Conservation (phyloP, 1,140 invertebrate species). For the Drosophila guanche region DNA sequence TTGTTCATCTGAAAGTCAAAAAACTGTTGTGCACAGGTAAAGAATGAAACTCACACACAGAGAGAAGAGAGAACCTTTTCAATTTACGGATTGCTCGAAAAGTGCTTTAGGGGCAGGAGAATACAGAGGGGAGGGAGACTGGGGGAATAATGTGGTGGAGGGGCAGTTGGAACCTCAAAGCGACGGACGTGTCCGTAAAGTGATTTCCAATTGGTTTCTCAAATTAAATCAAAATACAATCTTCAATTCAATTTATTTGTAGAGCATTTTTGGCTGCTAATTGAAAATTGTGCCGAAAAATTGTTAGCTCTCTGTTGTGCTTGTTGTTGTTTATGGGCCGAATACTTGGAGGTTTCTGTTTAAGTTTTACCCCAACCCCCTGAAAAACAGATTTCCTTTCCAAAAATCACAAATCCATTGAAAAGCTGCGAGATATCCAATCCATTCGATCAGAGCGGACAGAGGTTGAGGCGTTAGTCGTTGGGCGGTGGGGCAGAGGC, state of each 20-base stretch:
- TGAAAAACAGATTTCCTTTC: conserved; percentile 30
- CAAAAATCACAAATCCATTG: conserved; percentile 45
- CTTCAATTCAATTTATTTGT: conserved; percentile 69
- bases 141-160: not conserved
- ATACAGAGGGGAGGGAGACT: not conserved
- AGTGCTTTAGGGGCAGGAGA: conserved; percentile 5
- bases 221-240: conserved; percentile 76
- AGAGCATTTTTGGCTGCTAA: conserved; percentile 59
- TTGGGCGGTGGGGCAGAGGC: conserved; percentile 1
- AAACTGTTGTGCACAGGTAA: conserved; percentile 61
- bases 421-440: conserved; percentile 64
- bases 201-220: conserved; percentile 35
- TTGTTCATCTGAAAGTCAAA: conserved; percentile 66
- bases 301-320: conserved; percentile 25
- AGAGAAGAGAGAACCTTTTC: conserved; percentile 21
- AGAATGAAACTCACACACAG: not conserved
- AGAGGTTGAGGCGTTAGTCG: not conserved
- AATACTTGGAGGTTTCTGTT: conserved; percentile 44
- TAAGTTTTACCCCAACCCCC: conserved; percentile 17
- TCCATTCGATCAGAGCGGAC: conserved; percentile 7
- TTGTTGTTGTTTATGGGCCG: conserved; percentile 45
- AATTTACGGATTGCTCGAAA: conserved; percentile 10
- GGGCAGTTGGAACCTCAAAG: too few relatives aligned
- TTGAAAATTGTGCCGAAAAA: conserved; percentile 78
- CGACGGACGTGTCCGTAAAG: not conserved